phyloP scores from a whole-genome alignment of 2,888 invertebrate genomes.

The Chymomyza caudatula region DNA sequence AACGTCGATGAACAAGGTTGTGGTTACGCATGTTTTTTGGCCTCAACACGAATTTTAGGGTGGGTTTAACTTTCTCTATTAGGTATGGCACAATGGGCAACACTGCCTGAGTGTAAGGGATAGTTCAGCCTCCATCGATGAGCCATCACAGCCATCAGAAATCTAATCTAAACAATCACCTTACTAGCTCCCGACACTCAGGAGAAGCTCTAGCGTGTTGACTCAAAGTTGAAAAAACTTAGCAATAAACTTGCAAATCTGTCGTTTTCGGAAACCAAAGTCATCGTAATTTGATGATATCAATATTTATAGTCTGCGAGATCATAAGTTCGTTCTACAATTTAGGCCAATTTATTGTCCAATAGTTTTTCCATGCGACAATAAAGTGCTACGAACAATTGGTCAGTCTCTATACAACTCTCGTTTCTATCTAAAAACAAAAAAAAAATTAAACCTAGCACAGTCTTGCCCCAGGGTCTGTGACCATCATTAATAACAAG shows the following conservation, averaged over 20 bases:
- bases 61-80: too few species aligned
- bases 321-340: not conserved
- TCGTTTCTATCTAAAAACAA: not conserved
- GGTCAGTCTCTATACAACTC: not conserved
- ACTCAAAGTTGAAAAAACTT: too few species aligned
- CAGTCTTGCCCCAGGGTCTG: not conserved
- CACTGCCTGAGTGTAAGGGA: too few species aligned
- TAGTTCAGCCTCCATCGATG: too few species aligned
- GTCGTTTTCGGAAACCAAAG: not conserved
- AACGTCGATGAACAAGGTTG: too few species aligned
- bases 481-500: slow-evolving; percentile 50
- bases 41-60: too few species aligned
- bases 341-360: not conserved
- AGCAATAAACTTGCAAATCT: not conserved
- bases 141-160: too few species aligned
- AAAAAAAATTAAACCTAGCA: not conserved
- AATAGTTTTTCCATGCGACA: not conserved
- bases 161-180: too few species aligned
- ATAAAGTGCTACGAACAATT: not conserved
- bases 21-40: too few species aligned
- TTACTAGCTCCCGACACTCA: too few species aligned
- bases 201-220: too few species aligned
- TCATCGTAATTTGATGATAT: not conserved
- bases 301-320: not conserved
- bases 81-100: too few species aligned